Conservation (phyloP, 2,797 vertebrate species). For the Triplophysa yarkandensis region DNA sequence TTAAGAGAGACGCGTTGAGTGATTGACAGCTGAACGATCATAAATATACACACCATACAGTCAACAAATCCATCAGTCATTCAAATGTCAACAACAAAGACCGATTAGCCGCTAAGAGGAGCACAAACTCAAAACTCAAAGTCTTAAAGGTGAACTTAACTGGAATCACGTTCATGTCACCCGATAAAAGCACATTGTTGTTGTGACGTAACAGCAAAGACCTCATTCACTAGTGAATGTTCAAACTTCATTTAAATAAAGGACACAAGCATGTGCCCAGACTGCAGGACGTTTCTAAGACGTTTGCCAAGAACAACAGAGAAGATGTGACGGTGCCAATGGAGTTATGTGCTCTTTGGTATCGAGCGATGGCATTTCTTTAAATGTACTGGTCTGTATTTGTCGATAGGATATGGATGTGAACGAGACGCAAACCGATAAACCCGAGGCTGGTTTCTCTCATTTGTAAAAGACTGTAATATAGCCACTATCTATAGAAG, state of each 20-base stretch:
- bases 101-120: constrained; percentile 38
- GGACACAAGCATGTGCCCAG: constrained; percentile 3
- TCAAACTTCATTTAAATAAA: constrained; percentile 30
- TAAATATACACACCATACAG: constrained; percentile 46
- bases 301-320: constrained; percentile 22
- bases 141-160: constrained; percentile 27
- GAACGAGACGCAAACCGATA: neutral
- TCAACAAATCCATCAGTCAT: constrained; percentile 38
- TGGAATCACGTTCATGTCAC: constrained; percentile 23
- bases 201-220: constrained; percentile 35
- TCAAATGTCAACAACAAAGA: constrained; percentile 30
- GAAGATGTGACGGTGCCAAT: constrained; percentile 30
- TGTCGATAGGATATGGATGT: constrained; percentile 2
- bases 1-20: constrained; percentile 67
- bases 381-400: constrained; percentile 19
- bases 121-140: constrained; percentile 39
- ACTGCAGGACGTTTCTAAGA: constrained; percentile 10
- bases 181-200: constrained; percentile 48
- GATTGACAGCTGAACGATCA: constrained; percentile 27
- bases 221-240: constrained; percentile 35
- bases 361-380: constrained; percentile 6
- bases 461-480: constrained; percentile 46
- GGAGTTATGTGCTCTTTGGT: constrained; percentile 31
- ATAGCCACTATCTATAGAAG: constrained; percentile 16
- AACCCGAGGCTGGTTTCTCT: constrained; percentile 19